Base-by-base conservation (phyloP, 1,140 invertebrate species). In the Harlomillsia oculata region DNA sequence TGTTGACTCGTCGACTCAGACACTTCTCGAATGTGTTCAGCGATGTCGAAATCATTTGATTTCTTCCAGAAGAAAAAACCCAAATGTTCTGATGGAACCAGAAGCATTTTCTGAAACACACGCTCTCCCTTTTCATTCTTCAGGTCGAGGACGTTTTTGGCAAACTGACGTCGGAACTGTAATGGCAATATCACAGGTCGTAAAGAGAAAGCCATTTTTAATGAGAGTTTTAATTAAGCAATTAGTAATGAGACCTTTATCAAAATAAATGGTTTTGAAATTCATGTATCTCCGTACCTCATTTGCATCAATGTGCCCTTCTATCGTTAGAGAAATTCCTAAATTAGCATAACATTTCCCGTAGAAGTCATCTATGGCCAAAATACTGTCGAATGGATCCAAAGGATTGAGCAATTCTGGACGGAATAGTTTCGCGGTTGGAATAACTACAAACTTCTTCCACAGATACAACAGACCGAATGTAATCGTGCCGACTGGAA, bases 41-140 rank as follows among this genome's bases (percentile, higher is more conserved):
- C 28, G 3, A 50, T 37, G 39, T 50, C 34, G 26, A 50, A 50
- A 18, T 50, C 39, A 13, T 37, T 9, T 23, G 48, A 20, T 37
- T 36, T 36, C 39, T 50, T 50, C 48, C 48, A 50, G 16, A 50
- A 50, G 13, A 34, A 37, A 23, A 37, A 50, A 16, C 48, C 48
- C 34, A 21, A 9, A 26, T 37, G 39, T 14, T 32, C 23, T 2
- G 39, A 20, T 23, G 48, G 48, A 20, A 50, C 13, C 1, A 37
- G 23, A 36, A 50, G 39, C 48, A 50, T 50, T 50, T 50, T 50
- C 3, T 50, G 32, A 26, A 37, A 50, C 5, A 50, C 25, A 6
- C 32, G 48, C 28, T 21, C 34, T 26, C 48, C 48, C 8, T 39
- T 39, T 8, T 36, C 2, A 50, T 36, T 39, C 26, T 36, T 37